Percentiles rank a stretch among this genome's conserved stretches.
phyloP scores from a whole-genome alignment of 2,797 vertebrate genomes.

The Gouania willdenowi region DNA sequence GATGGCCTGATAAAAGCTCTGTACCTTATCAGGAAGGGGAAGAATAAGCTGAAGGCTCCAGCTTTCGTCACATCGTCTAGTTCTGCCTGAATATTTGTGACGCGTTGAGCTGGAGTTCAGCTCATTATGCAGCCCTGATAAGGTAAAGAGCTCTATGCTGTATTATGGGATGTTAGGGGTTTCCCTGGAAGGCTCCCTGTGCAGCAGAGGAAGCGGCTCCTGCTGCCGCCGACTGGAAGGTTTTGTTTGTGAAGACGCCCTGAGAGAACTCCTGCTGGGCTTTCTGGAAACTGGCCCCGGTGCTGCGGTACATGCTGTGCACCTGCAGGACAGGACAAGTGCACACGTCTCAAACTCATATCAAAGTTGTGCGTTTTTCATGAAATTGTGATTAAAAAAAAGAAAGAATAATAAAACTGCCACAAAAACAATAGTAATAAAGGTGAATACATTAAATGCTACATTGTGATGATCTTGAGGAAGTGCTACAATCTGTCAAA shows the following conservation, averaged over 20 bases:
- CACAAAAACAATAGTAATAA: no score
- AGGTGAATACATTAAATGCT: no score
- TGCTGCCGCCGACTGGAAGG: slow-evolving; percentile 79
- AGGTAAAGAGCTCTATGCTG: slow-evolving; percentile 40
- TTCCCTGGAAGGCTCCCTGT: slow-evolving; percentile 63
- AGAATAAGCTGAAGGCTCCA: neutral
- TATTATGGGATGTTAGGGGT: no score
- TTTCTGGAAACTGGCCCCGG: slow-evolving; percentile 94
- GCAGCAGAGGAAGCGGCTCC: slow-evolving; percentile 79
- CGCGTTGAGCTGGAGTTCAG: neutral
- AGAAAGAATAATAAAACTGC: no score
- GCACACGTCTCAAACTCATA: neutral
- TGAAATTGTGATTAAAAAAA: no score
- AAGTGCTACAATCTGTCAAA: no score
- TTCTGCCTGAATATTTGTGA: neutral
- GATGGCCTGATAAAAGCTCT: slow-evolving; percentile 34
- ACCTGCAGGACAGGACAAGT: slow-evolving; percentile 72
- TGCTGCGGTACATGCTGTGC: slow-evolving; percentile 88
- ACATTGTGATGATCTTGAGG: no score
- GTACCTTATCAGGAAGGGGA: slow-evolving; percentile 21
- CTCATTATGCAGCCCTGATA: slow-evolving; percentile 19
- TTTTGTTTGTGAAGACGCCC: slow-evolving; percentile 86
- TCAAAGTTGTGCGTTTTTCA: no score
- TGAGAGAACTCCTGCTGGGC: slow-evolving; percentile 98
- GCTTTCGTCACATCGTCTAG: neutral